Evolutionary conservation across 1,140 invertebrate genomes (phyloP).

Genomic region (Drosophila orena): DNA sequence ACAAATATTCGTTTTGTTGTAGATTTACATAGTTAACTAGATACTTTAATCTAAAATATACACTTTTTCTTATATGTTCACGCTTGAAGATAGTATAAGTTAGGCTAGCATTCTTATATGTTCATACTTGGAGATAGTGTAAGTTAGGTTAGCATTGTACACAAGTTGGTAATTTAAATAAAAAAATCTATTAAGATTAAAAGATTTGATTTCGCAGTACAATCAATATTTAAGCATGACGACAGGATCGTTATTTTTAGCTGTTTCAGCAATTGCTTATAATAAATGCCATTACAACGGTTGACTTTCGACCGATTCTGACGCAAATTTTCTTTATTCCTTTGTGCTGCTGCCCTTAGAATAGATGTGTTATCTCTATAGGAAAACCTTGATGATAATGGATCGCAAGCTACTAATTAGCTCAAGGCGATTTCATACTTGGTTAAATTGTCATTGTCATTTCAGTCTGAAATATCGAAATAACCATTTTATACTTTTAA

Average conservation of each 20-base stretch:
- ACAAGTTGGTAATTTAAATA: neutral
- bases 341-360: conserved; percentile 25
- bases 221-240: neutral
- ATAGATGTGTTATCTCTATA: conserved; percentile 4
- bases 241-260: conserved; percentile 3
- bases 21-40: neutral
- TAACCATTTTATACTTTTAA: no score
- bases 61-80: no score
- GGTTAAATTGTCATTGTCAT: neutral
- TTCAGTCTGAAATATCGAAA: no score
- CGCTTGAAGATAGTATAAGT: no score
- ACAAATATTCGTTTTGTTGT: conserved; percentile 20
- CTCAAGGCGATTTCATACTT: conserved; percentile 21
- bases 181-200: neutral
- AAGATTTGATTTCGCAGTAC: neutral
- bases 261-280: conserved; percentile 11
- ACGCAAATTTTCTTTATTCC: conserved; percentile 20
- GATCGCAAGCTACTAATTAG: conserved; percentile 1
- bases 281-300: neutral
- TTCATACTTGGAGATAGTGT: no score
- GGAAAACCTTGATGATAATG: conserved; percentile 2
- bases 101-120: neutral
- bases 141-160: neutral
- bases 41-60: no score
- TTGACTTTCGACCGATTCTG: conserved; percentile 13